These are phyloP conservation scores for Diaphora mendica DNA, from an alignment of 2,888 invertebrate genomes.

Conservation along the genomic window DNA sequence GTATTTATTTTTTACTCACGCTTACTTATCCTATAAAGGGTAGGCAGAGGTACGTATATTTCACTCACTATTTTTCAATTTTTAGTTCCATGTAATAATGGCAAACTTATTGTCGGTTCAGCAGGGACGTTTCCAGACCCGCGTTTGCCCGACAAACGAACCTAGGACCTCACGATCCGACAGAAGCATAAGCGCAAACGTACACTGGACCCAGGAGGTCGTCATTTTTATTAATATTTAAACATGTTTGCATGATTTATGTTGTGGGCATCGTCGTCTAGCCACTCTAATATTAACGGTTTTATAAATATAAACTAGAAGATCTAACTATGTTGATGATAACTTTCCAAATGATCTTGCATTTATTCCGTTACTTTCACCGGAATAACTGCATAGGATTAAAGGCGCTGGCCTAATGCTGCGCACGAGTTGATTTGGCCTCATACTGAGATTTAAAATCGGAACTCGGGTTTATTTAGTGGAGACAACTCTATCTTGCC, in stretches of 20 bases:
- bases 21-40: not conserved
- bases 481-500: not conserved
- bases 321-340: conserved; percentile 1
- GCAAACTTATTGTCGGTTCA: not conserved
- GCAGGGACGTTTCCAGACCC: conserved; percentile 1
- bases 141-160: not conserved
- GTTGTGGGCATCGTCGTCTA: conserved; percentile 11
- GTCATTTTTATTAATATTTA: not conserved
- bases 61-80: not conserved
- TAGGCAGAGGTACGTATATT: conserved; percentile 3
- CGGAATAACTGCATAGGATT: conserved; percentile 7
- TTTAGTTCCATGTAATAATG: conserved; percentile 5
- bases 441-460: not conserved
- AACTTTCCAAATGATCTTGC: conserved; percentile 11
- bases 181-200: conserved; percentile 8
- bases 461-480: not conserved
- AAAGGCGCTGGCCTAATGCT: not conserved
- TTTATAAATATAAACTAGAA: conserved; percentile 4
- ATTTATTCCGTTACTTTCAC: conserved; percentile 14
- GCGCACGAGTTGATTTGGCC: not conserved
- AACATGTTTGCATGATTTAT: conserved; percentile 7
- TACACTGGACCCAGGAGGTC: not conserved
- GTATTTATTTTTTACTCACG: not conserved
- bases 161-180: conserved; percentile 1
- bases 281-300: conserved; percentile 8